A percentile compares a stretch with the other conserved stretches of the same genome.
Evolutionary conservation across 2,888 invertebrate species (phyloP).

Genomic region (Drosophila greeni): DNA sequence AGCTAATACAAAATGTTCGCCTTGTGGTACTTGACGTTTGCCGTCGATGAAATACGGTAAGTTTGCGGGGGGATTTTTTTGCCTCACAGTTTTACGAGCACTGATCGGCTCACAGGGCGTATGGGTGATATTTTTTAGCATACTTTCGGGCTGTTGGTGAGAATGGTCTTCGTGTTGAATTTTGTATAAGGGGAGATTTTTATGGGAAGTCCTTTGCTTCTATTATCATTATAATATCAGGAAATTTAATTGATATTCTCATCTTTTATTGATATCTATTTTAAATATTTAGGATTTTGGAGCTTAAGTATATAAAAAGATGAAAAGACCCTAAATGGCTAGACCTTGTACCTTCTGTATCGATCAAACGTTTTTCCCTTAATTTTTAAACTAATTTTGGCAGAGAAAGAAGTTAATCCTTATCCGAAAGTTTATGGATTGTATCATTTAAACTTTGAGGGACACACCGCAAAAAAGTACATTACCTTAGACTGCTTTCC

Average conservation of each 20-base stretch:
- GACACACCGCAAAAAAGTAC: too few relatives aligned
- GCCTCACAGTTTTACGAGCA: constrained; percentile 25
- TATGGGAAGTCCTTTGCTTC: background rate
- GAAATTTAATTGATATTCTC: background rate
- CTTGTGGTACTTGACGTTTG: constrained; percentile 78
- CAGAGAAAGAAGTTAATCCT: background rate
- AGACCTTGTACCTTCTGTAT: too few relatives aligned
- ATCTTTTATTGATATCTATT: background rate
- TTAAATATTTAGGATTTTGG: background rate
- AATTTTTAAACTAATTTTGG: too few relatives aligned
- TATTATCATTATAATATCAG: accelerated
- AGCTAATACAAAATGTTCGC: constrained; percentile 76
- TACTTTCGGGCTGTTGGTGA: constrained; percentile 27
- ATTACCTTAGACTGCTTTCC: background rate
- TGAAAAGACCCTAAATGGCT: too few relatives aligned
- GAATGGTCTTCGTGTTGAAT: background rate
- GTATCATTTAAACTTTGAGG: background rate
- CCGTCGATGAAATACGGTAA: constrained; percentile 78
- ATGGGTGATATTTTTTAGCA: constrained; percentile 21
- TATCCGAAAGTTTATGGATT: background rate
- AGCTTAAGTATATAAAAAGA: too few relatives aligned
- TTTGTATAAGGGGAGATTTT: background rate
- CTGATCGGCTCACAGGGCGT: constrained; percentile 6
- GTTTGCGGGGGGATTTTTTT: constrained; percentile 42
- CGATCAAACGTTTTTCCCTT: too few relatives aligned